These are phyloP conservation scores for Rhabdomys dilectus DNA, from an alignment of 2,113 vertebrate genomes.

Conservation along the genomic window DNA sequence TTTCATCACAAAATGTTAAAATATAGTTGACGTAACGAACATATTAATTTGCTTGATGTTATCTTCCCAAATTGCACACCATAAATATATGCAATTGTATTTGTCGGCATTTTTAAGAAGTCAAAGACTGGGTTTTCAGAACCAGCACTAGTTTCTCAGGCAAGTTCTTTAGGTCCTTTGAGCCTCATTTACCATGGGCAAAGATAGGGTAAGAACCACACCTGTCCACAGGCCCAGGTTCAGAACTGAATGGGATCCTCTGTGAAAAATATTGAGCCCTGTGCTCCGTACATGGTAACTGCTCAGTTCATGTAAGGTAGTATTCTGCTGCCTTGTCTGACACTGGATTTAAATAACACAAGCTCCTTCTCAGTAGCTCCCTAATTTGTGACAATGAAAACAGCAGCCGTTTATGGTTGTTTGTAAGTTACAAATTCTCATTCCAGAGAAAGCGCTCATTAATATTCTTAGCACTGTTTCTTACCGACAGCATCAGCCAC, in stretches of 20 bases:
- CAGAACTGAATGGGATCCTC: neutral
- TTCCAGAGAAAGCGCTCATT: slow-evolving; percentile 65
- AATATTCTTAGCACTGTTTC: slow-evolving; percentile 72
- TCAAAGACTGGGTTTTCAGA: neutral
- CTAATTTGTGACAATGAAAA: slow-evolving; percentile 67
- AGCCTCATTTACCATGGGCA: slow-evolving; percentile 15
- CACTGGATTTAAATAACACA: slow-evolving; percentile 32
- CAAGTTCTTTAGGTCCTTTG: slow-evolving; percentile 22
- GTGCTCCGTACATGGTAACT: neutral
- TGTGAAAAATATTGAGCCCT: neutral
- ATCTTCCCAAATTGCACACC: neutral
- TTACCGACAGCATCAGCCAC: slow-evolving; percentile 48
- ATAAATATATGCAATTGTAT: neutral
- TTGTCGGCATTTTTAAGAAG: neutral
- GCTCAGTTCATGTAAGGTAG: slow-evolving; percentile 29
- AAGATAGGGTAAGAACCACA: neutral
- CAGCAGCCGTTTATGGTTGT: slow-evolving; percentile 23
- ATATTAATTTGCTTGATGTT: neutral
- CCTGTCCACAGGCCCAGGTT: neutral
- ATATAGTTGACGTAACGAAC: neutral
- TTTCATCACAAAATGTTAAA: neutral
- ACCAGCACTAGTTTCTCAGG: neutral
- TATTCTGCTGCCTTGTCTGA: slow-evolving; percentile 8
- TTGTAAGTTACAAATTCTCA: slow-evolving; percentile 62
- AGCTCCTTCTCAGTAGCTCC: slow-evolving; percentile 43